Evolutionary conservation across 2,113 vertebrate genomes (phyloP).

Genomic region (Paracanthobrama guichenoti): DNA sequence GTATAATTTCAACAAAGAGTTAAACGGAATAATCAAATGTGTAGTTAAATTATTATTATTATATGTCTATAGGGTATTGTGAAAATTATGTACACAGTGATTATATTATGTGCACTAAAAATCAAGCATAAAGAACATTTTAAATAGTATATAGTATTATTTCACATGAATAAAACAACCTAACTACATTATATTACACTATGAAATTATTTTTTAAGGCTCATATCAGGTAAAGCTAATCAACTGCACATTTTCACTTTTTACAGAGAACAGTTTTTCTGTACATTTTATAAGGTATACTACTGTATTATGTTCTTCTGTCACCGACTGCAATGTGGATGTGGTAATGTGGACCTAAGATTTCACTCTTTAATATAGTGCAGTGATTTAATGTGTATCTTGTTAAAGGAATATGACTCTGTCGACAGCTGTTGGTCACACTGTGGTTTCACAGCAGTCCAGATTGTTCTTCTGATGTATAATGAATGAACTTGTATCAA

Average conservation of each 20-base stretch:
- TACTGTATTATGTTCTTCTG: not conserved
- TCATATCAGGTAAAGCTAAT: not conserved
- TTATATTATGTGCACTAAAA: too few species aligned
- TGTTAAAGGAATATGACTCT: not conserved
- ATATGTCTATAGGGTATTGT: too few species aligned
- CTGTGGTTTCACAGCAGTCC: not conserved
- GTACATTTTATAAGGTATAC: not conserved
- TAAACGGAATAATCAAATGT: too few species aligned
- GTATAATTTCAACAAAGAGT: too few species aligned
- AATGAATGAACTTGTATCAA: conserved; percentile 12
- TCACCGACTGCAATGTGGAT: not conserved
- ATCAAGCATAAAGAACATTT: too few species aligned
- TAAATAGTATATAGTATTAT: not conserved
- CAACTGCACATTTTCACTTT: not conserved
- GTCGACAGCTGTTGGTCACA: not conserved
- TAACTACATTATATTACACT: not conserved
- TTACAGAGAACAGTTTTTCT: not conserved
- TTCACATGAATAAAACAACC: not conserved
- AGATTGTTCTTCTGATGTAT: conserved; percentile 22
- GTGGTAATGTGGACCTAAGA: too few species aligned
- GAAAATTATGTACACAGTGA: too few species aligned
- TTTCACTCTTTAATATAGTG: not conserved
- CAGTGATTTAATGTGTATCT: conserved; percentile 12
- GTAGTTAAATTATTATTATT: too few species aligned
- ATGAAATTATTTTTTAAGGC: not conserved